phyloP scores from a whole-genome alignment of 2,797 vertebrate species.

The Arvicola amphibius region DNA sequence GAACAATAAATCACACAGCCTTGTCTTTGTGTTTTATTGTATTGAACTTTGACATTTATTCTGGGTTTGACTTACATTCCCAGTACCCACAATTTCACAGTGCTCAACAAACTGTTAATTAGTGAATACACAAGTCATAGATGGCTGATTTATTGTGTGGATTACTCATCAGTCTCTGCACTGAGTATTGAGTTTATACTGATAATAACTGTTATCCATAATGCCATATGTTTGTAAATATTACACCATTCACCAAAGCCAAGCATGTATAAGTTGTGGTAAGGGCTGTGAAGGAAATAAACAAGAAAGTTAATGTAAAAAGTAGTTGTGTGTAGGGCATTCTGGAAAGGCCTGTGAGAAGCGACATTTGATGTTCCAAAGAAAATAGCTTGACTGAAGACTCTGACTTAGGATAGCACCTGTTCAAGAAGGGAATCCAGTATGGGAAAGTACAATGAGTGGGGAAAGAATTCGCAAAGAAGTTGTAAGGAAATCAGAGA shows the following conservation, averaged over 20 bases:
- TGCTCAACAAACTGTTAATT: background rate
- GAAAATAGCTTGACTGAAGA: background rate
- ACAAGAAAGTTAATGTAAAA: constrained; percentile 13
- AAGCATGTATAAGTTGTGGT: background rate
- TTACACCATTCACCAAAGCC: background rate
- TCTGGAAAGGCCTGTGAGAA: background rate
- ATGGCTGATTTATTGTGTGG: background rate
- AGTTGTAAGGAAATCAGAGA: background rate
- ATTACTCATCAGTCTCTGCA: constrained; percentile 14
- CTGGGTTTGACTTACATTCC: constrained; percentile 19
- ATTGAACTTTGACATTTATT: background rate
- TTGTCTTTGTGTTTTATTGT: background rate
- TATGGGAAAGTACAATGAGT: background rate
- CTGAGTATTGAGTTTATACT: background rate
- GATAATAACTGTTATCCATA: background rate
- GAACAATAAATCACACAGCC: background rate
- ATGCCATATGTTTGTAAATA: background rate
- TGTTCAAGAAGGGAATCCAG: background rate
- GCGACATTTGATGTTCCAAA: background rate
- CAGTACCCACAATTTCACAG: background rate
- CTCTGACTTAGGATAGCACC: background rate
- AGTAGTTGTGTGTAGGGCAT: background rate
- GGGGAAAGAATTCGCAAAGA: background rate
- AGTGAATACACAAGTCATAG: background rate
- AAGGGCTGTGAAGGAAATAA: background rate